Base-by-base conservation (phyloP, 2,797 vertebrate genomes). In the Benthosema pterotum region DNA sequence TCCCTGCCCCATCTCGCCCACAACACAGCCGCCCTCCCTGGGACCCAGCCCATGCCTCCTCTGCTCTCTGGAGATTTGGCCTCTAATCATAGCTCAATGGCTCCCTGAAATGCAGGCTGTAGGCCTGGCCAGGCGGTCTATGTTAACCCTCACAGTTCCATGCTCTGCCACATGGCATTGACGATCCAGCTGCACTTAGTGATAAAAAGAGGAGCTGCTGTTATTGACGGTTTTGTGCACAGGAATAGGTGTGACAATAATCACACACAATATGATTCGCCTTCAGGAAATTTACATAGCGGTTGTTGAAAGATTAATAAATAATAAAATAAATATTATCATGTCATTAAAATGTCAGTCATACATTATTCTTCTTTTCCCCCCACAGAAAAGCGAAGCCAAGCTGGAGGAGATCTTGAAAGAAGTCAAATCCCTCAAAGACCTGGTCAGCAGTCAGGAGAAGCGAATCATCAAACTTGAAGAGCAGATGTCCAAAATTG, bases 371-470 rank as follows among this genome's bases (percentile, higher is more conserved):
- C 19, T 13, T 11, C 52, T 48, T 9, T 72, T 17, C 78, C 52
- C 73, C 59, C 46, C 72, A 80, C 88, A 98, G 96, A 95, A 95
- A 89, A 94, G 91, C 2, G 97, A 97, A 85, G 93, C 91, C 87
- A 98, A 97, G 90, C 82, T 98, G 94, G 96, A 98, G 15, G 96
- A 99, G 90, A 94, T 98, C 80, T 89, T 99, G 90, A 96, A 95
- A 89, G 97, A 99, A 93, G 92, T 99, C 80, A 95, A 94, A 87
- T 95, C 93, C 66, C 97, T 99, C 84, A 95, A 95, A 91, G 97
- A 97, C 85, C 94, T 94, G 64, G 94, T 99, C 89, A 92, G 92
- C 94, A 93, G 84, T 92, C 97, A 99, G 87, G 96, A 96, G 11
- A 95, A 96, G 87, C 93, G 97, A 84, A 97, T 99, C 90, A 85